These are phyloP conservation scores for Tricholaema leucomelas DNA, from an alignment of 2,113 vertebrate genomes.

Conservation along the genomic window DNA sequence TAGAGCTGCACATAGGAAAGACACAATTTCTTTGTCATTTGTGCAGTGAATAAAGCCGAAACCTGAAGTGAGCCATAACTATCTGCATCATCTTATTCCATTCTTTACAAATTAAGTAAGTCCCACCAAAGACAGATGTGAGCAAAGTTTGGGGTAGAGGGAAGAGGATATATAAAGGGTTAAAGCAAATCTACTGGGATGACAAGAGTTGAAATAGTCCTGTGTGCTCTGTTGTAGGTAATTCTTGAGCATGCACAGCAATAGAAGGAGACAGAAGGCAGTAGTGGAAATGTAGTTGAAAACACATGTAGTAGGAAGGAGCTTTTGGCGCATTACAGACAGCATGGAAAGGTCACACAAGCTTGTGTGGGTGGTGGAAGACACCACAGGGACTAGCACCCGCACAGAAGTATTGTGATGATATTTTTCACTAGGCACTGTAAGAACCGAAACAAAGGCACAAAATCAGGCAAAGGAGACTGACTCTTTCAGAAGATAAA, in stretches of 20 bases:
- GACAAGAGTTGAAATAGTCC: not conserved
- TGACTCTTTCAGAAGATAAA: conserved; percentile 31
- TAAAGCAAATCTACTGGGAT: not conserved
- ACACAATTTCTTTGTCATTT: not conserved
- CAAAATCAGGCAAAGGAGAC: conserved; percentile 11
- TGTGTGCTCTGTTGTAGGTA: not conserved
- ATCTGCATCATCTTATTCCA: not conserved
- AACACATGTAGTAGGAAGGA: conserved; percentile 16
- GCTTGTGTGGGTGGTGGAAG: conserved; percentile 49
- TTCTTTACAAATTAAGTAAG: not conserved
- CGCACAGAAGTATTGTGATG: not conserved
- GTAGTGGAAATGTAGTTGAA: conserved; percentile 4
- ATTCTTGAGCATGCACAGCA: not conserved
- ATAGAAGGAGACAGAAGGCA: not conserved
- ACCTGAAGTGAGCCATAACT: not conserved
- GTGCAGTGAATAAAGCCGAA: not conserved
- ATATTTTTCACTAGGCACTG: conserved; percentile 19
- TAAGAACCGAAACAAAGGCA: conserved; percentile 42
- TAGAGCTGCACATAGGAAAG: not conserved
- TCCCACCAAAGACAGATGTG: not conserved
- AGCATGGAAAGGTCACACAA: conserved; percentile 23
- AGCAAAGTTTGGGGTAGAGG: not conserved
- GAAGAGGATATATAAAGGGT: not conserved
- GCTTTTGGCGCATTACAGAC: not conserved
- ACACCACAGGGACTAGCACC: conserved; percentile 32